Conservation (phyloP, 2,888 invertebrate species). For the Rhodophaea formosa region DNA sequence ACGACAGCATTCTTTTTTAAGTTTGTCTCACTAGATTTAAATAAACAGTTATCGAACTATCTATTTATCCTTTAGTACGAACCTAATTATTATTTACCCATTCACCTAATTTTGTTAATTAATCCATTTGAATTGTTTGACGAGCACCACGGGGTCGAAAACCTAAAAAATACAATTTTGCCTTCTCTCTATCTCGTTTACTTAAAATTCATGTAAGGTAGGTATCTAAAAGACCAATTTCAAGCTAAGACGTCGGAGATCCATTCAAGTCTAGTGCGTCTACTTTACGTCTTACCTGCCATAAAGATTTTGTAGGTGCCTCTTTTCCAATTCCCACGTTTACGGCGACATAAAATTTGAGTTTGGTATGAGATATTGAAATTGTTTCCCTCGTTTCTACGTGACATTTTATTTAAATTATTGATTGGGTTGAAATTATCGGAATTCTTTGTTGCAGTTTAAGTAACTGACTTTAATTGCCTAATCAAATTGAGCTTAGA, state of each 20-base stretch:
- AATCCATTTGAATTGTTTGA: too few relatives aligned
- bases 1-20: too few relatives aligned
- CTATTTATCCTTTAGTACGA: too few relatives aligned
- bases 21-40: too few relatives aligned
- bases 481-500: too few relatives aligned
- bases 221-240: not conserved
- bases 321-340: constrained; percentile 15
- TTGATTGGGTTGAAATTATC: not conserved
- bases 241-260: not conserved
- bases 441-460: not conserved
- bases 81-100: too few relatives aligned
- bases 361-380: constrained; percentile 2
- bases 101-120: too few relatives aligned
- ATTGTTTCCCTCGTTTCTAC: constrained; percentile 4
- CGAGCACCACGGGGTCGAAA: too few relatives aligned
- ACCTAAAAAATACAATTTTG: too few relatives aligned
- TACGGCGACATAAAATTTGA: constrained; percentile 13
- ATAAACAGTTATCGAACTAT: too few relatives aligned
- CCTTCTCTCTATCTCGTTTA: too few relatives aligned
- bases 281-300: constrained; percentile 10
- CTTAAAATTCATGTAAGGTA: not conserved
- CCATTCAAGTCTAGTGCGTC: constrained; percentile 7
- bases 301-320: constrained; percentile 13
- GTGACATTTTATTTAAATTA: not conserved
- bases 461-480: too few relatives aligned